Evolutionary conservation across 2,888 invertebrate species (phyloP), one percentile per base, ranked within the genome.

Genomic region (Standfussiana lucernea): DNA sequence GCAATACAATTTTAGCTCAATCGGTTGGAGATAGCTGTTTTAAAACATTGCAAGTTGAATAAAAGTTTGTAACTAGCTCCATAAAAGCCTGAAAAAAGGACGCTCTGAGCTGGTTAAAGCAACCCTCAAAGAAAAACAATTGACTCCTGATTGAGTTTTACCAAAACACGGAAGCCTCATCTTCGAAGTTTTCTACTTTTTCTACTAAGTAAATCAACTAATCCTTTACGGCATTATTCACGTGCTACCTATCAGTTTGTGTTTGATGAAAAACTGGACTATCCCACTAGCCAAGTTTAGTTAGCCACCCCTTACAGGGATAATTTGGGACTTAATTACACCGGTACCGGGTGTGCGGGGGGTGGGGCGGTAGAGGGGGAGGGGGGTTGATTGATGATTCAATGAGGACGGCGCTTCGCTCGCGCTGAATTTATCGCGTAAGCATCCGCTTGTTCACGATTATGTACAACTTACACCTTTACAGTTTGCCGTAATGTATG

Each of bases 301-400:
- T 28, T 87, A 84, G 86, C 64, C 87, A 86, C 88, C 75, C 70
- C 42, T 70, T 72, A 83, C 82, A 80, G 81, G 91, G 89, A 92
- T 92, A 89, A 91, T 92, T 91, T 89, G 91, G 86, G 88, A 91
- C 92, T 92, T 93, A 93, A 93, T 93, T 93, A 93, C 91, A 88
- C 61, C 83, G 78, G 86, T 75, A 75, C 85, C 82, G 85, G 81
- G 81, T 74, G 86, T 79, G 75, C 84, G 81, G 74, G 72, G 62
- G 77, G 76, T 70, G 73, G 59, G 72, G 59, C 18, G 59, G 50
- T n/a, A 45, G 82, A 37, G 72, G 53, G 74, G 24, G 79, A 67
- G 81, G 42, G 64, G 88, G 88, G 85, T 85, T 93, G 93, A 93
- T 93, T 93, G 93, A 93, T 93, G 93, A 90, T 88, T 88, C 90